These are phyloP conservation scores for Brachynemurus nebulosus DNA, from an alignment of 2,888 invertebrate genomes.

Conservation along the genomic window DNA sequence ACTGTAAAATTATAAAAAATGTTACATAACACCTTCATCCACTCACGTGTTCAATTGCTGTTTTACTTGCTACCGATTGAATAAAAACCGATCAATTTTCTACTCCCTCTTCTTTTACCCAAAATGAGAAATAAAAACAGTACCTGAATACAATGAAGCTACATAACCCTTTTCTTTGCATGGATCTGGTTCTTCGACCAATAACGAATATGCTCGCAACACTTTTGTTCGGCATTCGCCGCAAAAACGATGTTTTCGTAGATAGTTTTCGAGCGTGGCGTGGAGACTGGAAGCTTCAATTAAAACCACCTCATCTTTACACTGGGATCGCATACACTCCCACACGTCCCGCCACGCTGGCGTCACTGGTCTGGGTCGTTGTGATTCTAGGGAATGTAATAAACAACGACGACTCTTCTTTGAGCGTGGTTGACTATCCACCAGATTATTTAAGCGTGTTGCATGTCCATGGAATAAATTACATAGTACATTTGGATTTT, in stretches of 20 bases:
- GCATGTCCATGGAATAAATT: conserved; percentile 77
- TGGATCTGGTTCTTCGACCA: conserved; percentile 73
- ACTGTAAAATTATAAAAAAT: too few species aligned
- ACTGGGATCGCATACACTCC: conserved; percentile 70
- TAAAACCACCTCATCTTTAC: conserved; percentile 72
- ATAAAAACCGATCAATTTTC: too few species aligned
- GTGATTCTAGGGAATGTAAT: conserved; percentile 80
- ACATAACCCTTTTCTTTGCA: conserved; percentile 83
- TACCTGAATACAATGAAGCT: conserved; percentile 51
- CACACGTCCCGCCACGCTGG: conserved; percentile 71
- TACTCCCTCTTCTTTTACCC: too few species aligned
- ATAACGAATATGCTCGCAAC: conserved; percentile 65
- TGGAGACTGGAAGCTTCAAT: conserved; percentile 75
- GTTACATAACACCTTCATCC: too few species aligned
- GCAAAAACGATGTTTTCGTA: conserved; percentile 88
- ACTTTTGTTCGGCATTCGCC: conserved; percentile 89
- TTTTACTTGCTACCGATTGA: too few species aligned
- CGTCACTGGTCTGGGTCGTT: conserved; percentile 56
- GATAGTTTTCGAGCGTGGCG: conserved; percentile 76
- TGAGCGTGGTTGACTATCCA: conserved; percentile 67
- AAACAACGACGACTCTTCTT: conserved; percentile 83
- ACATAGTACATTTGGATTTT: conserved; percentile 67
- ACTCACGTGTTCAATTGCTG: too few species aligned
- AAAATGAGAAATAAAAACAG: not conserved
- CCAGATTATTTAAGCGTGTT: conserved; percentile 59